Conservation (phyloP, 2,113 vertebrate species). For the Lepus americanus region DNA sequence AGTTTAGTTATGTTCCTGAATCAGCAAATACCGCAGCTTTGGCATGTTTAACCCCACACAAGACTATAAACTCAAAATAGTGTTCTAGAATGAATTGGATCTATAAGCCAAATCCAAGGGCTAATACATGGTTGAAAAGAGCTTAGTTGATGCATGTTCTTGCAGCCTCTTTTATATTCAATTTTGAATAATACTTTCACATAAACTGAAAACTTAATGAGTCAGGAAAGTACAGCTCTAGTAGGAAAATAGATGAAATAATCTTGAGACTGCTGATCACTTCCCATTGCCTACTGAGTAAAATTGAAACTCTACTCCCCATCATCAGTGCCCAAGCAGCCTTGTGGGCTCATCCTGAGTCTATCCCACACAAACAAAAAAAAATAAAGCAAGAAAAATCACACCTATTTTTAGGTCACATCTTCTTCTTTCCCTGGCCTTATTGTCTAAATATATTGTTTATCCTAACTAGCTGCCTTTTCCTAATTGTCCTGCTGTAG, state of each 20-base stretch:
- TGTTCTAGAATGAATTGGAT: background rate
- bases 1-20: conserved; percentile 56
- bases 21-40: conserved; percentile 47
- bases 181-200: background rate
- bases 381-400: background rate
- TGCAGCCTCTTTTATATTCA: background rate
- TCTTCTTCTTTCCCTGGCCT: background rate
- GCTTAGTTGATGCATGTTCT: background rate
- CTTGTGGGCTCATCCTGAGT: background rate
- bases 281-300: background rate
- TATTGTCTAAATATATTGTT: background rate
- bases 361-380: background rate
- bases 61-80: conserved; percentile 8
- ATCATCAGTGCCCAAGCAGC: background rate
- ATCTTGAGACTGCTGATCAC: background rate
- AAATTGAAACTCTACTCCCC: background rate
- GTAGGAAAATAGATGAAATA: conserved; percentile 44
- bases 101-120: conserved; percentile 20
- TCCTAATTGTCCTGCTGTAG: background rate
- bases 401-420: background rate
- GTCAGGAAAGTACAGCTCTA: background rate
- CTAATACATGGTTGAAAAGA: background rate
- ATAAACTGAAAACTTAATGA: background rate
- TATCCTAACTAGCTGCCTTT: background rate
- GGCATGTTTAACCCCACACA: background rate